Evolutionary conservation across 2,888 invertebrate species (phyloP).

Genomic region (Netelia fuscicornis): DNA sequence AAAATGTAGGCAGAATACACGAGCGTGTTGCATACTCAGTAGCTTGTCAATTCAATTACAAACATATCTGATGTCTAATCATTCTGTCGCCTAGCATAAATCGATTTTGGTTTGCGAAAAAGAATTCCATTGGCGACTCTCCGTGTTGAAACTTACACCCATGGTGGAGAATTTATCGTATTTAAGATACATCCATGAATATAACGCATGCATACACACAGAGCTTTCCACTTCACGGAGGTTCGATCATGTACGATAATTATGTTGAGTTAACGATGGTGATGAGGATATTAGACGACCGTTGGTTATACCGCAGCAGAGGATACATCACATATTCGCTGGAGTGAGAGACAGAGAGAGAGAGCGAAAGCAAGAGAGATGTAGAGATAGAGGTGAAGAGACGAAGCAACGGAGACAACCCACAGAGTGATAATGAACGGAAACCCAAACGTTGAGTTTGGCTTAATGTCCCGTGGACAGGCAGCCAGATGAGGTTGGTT

Average conservation of each 20-base stretch:
- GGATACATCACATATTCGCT: conserved; percentile 9
- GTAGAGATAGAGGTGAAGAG: conserved; percentile 7
- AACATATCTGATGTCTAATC: conserved; percentile 25
- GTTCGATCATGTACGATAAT: not conserved
- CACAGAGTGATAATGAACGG: conserved; percentile 72
- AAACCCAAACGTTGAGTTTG: conserved; percentile 80
- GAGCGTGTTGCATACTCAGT: not conserved
- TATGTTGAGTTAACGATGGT: conserved; percentile 16
- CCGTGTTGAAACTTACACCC: not conserved
- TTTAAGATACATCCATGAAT: too few species aligned
- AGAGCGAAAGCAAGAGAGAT: not conserved
- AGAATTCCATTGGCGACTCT: conserved; percentile 1
- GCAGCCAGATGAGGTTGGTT: conserved; percentile 81
- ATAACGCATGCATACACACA: too few species aligned
- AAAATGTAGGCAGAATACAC: not conserved
- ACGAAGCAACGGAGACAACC: conserved; percentile 21
- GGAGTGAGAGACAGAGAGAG: conserved; percentile 1
- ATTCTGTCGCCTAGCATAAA: conserved; percentile 36
- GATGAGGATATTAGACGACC: conserved; percentile 31
- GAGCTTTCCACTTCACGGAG: too few species aligned
- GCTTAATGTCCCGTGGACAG: conserved; percentile 81
- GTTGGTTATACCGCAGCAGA: conserved; percentile 12
- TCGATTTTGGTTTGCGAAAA: conserved; percentile 21
- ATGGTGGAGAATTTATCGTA: too few species aligned
- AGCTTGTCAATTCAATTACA: conserved; percentile 11